Base-by-base conservation (phyloP, 2,113 vertebrate species). In the Patagioenas fasciata region DNA sequence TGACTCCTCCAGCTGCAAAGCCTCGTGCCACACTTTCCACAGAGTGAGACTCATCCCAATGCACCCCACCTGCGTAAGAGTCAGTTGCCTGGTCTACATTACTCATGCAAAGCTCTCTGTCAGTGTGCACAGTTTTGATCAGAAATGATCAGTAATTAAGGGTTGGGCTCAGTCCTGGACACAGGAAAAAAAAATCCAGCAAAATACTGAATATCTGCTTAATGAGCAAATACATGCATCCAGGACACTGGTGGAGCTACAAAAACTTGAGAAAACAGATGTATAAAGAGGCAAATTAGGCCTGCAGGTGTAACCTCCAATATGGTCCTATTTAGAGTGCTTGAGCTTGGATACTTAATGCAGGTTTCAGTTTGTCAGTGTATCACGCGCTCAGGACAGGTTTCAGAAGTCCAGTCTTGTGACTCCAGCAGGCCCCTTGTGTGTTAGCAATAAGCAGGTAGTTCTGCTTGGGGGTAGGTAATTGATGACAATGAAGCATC, bases 1-100 rank as follows among this genome's bases (percentile, higher is more conserved):
- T 60, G 44, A n/a, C 85, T 92, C 66, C 80, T 85, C 50, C 80
- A 91, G 88, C 72, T 88, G 83, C 53, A 74, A 71, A 83, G 56
- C 78, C 73, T 94, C 17, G 6, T 94, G 89, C 73, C 66, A 75
- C 53, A 69, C 80, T 80, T 94, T 91, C 74, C 89, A 75, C 65
- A 69, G 75, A 69, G 36, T n/a, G n/a, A 70, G 69, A 84, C 61
- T 96, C 77, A 88, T 91, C 80, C 78, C 72, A 42, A 42, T 7
- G 18, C 72, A 84, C 42, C 13, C 44, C 29, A 42, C 23, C 56
- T 78, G 80, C 0, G 61, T 92, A 78, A 88, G 88, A 91, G 91
- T 77, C 67, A 36, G 26, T 34, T 86, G 50, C 80, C 69, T 86
- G 72, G 47, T 60, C 83, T 48, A 17, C 83, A 36, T 84, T 87